These are phyloP conservation scores for Siniperca obscura DNA, from an alignment of 2,797 vertebrate species.

Conservation along the genomic window DNA sequence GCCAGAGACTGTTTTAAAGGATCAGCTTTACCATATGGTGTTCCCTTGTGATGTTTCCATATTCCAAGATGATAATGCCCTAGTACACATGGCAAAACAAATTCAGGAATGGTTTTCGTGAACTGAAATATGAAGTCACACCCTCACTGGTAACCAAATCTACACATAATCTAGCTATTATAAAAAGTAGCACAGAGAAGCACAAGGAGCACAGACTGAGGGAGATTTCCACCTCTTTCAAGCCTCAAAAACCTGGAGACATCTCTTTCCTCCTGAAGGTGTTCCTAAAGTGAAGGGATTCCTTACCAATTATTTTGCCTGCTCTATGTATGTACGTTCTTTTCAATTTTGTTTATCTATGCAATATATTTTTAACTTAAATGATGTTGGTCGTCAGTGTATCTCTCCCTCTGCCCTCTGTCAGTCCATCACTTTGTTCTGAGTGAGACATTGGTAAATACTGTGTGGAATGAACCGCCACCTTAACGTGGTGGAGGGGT, in stretches of 20 bases:
- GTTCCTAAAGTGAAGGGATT: background rate
- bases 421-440: background rate
- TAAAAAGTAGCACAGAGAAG: background rate
- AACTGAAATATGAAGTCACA: background rate
- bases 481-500: no score
- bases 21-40: background rate
- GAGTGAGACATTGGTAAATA: background rate
- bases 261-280: background rate
- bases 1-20: background rate
- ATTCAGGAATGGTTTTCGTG: background rate
- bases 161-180: background rate
- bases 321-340: background rate
- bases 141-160: background rate
- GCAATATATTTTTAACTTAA: background rate
- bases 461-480: background rate
- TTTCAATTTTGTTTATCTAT: background rate
- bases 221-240: background rate
- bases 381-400: background rate
- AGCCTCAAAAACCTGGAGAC: background rate
- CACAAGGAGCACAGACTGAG: background rate
- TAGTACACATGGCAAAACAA: background rate
- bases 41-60: slow-evolving; percentile 9
- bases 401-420: background rate
- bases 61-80: background rate
- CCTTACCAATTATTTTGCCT: background rate